Conservation (phyloP, 2,113 vertebrate species). For the Neodon shergylaensis region DNA sequence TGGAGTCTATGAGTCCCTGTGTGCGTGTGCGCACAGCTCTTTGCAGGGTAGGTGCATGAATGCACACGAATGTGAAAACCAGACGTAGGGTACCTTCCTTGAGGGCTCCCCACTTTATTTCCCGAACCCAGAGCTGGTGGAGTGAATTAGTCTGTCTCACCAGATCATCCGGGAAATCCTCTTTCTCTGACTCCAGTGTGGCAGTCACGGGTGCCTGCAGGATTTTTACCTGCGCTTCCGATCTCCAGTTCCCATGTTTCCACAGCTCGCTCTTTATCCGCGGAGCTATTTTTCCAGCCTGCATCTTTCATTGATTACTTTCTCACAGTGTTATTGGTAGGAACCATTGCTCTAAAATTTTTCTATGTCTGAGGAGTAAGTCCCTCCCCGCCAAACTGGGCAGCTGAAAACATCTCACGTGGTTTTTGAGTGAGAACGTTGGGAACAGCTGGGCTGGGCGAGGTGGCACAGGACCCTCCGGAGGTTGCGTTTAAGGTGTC, state of each 20-base stretch:
- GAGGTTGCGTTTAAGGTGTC: background rate
- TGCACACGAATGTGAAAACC: no score
- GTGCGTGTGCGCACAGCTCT: background rate
- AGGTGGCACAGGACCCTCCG: background rate
- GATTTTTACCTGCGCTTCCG: background rate
- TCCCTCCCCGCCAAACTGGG: background rate
- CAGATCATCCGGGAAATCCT: background rate
- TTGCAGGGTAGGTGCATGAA: rapidly evolving
- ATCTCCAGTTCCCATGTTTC: background rate
- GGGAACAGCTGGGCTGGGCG: background rate
- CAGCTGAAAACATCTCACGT: background rate
- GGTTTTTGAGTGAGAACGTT: background rate
- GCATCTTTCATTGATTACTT: background rate
- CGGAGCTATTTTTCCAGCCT: no score
- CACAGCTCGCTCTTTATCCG: background rate
- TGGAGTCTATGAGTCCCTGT: background rate
- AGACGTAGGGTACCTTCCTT: background rate
- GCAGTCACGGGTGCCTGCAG: background rate
- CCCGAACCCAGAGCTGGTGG: background rate
- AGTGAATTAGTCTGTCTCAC: background rate
- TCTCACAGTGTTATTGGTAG: background rate
- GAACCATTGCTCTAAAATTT: background rate
- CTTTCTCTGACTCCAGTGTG: background rate
- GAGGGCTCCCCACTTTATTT: background rate
- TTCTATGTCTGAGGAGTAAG: background rate